Percentiles rank a stretch among this genome's conserved stretches.
Conservation (phyloP, 2,113 vertebrate genomes). For the rat (Rattus norvegicus) region GRCr8 NC_086021.1:164322001-164322500, state of each 20-base stretch:
- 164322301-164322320: neutral
- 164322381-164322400: neutral
- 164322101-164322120: neutral
- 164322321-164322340: neutral
- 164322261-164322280: neutral
- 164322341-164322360: neutral
- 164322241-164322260: neutral
- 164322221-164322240: neutral
- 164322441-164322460: too few relatives aligned
- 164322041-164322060: neutral
- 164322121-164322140: neutral
- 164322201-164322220: constrained; percentile 16
- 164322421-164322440: neutral
- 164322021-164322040: neutral
- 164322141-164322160: neutral
- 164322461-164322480: neutral
- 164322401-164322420: neutral
- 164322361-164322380: neutral
- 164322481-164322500: neutral
- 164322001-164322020: too few relatives aligned
- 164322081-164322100: neutral
- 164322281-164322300: neutral
- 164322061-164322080: neutral
- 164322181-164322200: neutral
- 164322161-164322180: too few relatives aligned